These are phyloP conservation scores for Brienomyrus longianalis DNA, from an alignment of 2,113 vertebrate species.

Conservation along the genomic window DNA sequence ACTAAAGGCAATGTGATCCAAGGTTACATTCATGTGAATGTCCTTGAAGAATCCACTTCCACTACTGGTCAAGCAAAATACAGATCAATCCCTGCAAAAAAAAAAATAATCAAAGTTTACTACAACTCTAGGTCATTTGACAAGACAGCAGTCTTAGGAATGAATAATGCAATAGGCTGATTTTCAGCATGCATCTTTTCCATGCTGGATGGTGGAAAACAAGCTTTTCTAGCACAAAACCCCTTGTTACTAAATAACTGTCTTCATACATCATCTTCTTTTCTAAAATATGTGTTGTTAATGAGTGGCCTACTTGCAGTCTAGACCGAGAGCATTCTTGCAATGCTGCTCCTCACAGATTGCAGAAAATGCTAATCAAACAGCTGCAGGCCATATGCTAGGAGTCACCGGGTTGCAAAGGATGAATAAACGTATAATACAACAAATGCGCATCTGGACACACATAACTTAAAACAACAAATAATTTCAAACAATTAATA, in stretches of 20 bases:
- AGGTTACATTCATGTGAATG: not conserved
- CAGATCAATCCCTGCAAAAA: conserved; percentile 1
- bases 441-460: conserved; percentile 9
- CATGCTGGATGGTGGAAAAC: not conserved
- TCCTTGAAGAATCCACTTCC: not conserved
- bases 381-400: conserved; percentile 27
- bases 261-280: not conserved
- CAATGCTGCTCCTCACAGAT: not conserved
- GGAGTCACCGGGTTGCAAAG: not conserved
- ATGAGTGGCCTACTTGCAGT: not conserved
- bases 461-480: not conserved
- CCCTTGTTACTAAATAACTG: not conserved
- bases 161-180: not conserved
- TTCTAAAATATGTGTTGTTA: not conserved
- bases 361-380: conserved; percentile 20
- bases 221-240: not conserved
- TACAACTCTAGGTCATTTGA: not conserved
- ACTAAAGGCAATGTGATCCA: not conserved
- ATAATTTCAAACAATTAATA: not conserved
- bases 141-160: not conserved
- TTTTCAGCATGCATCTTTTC: not conserved
- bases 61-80: not conserved
- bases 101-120: not conserved
- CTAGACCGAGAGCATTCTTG: not conserved
- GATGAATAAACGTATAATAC: not conserved